Percentiles rank a stretch among this genome's conserved stretches.
Evolutionary conservation across 2,888 invertebrate genomes (phyloP).

Genomic region (Drosophila aldrichi): DNA sequence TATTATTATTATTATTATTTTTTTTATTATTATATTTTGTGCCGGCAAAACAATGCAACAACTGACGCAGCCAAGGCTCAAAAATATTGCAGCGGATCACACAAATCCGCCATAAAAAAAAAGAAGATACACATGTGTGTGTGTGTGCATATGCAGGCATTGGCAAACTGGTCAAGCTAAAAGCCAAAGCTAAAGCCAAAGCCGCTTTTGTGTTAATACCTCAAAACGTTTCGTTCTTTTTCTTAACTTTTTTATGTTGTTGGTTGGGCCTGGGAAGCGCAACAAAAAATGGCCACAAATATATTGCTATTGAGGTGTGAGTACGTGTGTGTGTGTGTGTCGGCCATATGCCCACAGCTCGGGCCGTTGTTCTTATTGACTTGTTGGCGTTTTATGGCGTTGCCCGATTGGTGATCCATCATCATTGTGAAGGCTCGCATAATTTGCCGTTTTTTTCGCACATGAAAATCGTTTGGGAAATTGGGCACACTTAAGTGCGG

Average conservation of each 20-base stretch:
- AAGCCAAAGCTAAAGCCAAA: constrained; percentile 50
- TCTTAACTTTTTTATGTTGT: constrained; percentile 12
- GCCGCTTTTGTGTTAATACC: constrained; percentile 80
- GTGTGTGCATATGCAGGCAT: constrained; percentile 14
- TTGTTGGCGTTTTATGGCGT: constrained; percentile 81
- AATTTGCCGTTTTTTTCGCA: constrained; percentile 73
- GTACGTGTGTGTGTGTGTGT: constrained; percentile 32
- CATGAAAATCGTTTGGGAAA: constrained; percentile 67
- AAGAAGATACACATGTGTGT: constrained; percentile 26
- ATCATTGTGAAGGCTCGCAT: constrained; percentile 76
- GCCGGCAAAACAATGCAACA: constrained; percentile 72
- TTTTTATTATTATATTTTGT: constrained; percentile 70
- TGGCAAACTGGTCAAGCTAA: constrained; percentile 60
- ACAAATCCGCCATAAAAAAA: constrained; percentile 83
- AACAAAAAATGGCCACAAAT: constrained; percentile 72
- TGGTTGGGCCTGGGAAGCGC: constrained; percentile 48
- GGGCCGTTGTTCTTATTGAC: constrained; percentile 71
- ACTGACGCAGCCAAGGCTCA: constrained; percentile 58
- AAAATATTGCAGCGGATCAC: constrained; percentile 82
- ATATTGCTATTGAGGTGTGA: constrained; percentile 57
- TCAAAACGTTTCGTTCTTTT: constrained; percentile 62
- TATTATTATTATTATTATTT: too few relatives aligned
- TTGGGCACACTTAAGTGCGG: constrained; percentile 50
- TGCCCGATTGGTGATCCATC: constrained; percentile 85
- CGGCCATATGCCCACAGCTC: constrained; percentile 48